Percentiles rank a stretch among this genome's conserved stretches.
These are phyloP conservation scores for Catalaphyllia jardinei DNA, from an alignment of 64 coral and sea anemone genomes.

Conservation along the genomic window DNA sequence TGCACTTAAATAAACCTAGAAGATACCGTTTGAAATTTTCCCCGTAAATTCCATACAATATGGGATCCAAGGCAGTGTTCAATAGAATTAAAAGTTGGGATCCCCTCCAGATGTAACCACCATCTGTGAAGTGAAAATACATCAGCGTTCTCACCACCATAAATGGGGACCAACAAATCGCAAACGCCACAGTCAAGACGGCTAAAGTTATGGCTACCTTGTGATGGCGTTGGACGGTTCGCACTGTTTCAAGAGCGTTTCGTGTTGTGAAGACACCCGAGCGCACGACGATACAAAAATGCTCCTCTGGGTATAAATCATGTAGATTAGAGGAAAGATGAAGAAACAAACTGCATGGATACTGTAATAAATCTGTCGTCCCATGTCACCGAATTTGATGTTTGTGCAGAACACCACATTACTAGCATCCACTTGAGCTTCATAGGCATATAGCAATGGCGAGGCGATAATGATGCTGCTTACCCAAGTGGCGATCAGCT, in stretches of 20 bases:
- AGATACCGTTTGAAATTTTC: not conserved
- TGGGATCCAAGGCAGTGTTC: slow-evolving; percentile 27
- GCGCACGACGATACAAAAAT: slow-evolving; percentile 30
- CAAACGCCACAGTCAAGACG: slow-evolving; percentile 35
- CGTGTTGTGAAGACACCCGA: not conserved
- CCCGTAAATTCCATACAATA: slow-evolving; percentile 50
- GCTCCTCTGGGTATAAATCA: slow-evolving; percentile 19
- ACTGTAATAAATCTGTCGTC: slow-evolving; percentile 47
- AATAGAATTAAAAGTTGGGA: slow-evolving; percentile 35
- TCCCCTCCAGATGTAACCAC: slow-evolving; percentile 30
- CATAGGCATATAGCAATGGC: slow-evolving; percentile 50
- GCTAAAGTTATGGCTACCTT: slow-evolving; percentile 35
- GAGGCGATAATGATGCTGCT: not conserved
- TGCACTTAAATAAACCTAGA: not conserved
- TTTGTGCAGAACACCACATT: slow-evolving; percentile 10
- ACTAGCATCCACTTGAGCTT: not conserved
- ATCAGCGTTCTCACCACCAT: slow-evolving; percentile 38
- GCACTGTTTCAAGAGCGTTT: not conserved
- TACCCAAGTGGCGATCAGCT: not conserved
- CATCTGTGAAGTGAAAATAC: slow-evolving; percentile 27
- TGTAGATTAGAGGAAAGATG: not conserved
- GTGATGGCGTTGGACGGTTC: not conserved
- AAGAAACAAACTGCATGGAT: slow-evolving; percentile 31
- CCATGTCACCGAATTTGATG: slow-evolving; percentile 20
- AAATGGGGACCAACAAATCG: slow-evolving; percentile 47